These are phyloP conservation scores for Troides aeacus DNA, from an alignment of 2,888 invertebrate species.

Conservation along the genomic window DNA sequence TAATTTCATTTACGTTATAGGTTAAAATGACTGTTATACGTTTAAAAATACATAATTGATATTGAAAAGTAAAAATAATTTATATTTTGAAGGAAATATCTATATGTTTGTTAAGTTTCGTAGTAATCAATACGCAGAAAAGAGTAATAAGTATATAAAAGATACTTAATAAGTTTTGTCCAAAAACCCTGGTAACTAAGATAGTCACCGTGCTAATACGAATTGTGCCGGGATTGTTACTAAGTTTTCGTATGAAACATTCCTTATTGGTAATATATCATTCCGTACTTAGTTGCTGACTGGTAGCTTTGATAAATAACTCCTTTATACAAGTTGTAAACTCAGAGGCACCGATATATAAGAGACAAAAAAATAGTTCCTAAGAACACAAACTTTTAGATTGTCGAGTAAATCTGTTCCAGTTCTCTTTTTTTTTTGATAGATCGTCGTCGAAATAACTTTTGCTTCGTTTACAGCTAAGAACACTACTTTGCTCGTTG, in stretches of 20 bases:
- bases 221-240: slow-evolving; percentile 8
- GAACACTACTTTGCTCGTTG: not conserved
- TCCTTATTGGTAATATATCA: slow-evolving; percentile 24
- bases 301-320: slow-evolving; percentile 23
- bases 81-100: not conserved
- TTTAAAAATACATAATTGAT: no score
- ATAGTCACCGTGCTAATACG: slow-evolving; percentile 5
- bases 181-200: not conserved
- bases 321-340: slow-evolving; percentile 17
- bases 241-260: slow-evolving; percentile 12
- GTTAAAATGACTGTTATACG: no score
- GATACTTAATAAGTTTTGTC: not conserved
- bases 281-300: slow-evolving; percentile 5
- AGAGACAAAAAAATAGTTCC: slow-evolving; percentile 4
- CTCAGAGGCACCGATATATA: not conserved
- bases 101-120: not conserved
- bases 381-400: slow-evolving; percentile 1
- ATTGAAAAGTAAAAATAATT: no score
- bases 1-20: no score
- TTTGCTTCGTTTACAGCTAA: not conserved
- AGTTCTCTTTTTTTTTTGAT: slow-evolving; percentile 1
- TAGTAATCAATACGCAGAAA: not conserved
- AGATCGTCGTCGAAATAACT: not conserved
- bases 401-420: slow-evolving; percentile 6
- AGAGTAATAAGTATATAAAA: not conserved